Base-by-base conservation (phyloP, 1,140 invertebrate genomes). In the Lamellibrachia luymesi region DNA sequence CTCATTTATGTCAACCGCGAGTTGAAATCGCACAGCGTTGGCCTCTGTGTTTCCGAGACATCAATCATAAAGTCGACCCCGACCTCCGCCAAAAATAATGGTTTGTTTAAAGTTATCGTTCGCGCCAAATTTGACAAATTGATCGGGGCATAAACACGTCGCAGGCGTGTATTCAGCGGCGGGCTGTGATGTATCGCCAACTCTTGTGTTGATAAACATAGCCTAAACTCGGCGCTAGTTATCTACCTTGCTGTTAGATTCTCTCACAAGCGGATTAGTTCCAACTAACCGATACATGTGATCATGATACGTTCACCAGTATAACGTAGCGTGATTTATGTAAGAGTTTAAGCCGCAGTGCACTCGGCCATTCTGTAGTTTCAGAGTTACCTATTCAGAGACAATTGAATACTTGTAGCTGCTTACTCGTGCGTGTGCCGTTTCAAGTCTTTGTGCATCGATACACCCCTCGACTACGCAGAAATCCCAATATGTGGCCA, bases 121-220 rank as follows among this genome's bases (percentile, higher is more conserved):
- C 64, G 64, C 64, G 64, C 64, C 64, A 80, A 80, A 80, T 80
- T 80, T 80, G 64, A 80, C 64, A 80, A 80, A 80, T 80, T 80
- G 64, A 22, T 22, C 64, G 64, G 64, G 13, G 13, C 64, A 22
- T 80, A 80, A 80, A 80, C 64, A 80, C 64, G 64, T 80, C 38
- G 64, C 13, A 22, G 4, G 64, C 64, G 17, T 22, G 13, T 80
- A 22, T 80, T 80, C 64, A 22, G 64, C 64, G 64, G 5, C 64
- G 64, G 64, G 64, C 13, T 10, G 13, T 80, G 64, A 10, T 22
- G 64, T 80, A 80, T 80, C 64, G 13, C 2, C 2, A 22, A 10
- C 4, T 10, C 7, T 2, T 22, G 13, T 80, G 64, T 80, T 80
- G 64, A 80, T 80, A 80, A 80, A 80, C 64, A 80, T 1, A 22